Evolutionary conservation across 1,140 invertebrate species (phyloP), one percentile per base, ranked within the genome.

Genomic region (Drosophila saltans): DNA sequence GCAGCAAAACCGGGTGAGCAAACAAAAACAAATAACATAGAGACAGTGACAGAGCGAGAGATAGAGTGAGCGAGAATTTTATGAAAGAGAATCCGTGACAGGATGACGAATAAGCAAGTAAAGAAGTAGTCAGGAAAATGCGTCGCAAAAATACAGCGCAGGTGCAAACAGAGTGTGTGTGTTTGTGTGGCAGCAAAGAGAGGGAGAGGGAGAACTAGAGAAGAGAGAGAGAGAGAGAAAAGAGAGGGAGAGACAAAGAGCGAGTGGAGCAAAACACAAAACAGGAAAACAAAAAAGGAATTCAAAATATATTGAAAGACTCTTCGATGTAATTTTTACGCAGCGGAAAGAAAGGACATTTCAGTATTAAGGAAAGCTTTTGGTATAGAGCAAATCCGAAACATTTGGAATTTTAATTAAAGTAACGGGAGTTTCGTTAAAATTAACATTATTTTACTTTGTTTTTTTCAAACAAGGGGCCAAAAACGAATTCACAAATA

Each of bases 61-160:
- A 7, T 24, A 36, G 24, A 58, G 21, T 58, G 16, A 60, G 41
- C 63, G 58, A 48, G 33, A 59, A 28, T 57, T 69, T 48, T 21
- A 36, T 57, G 61, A 59, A 57, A 11, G 40, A 36, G 61, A 48
- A 57, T 45, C 41, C 10, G 28, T 63, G 62, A 62, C 64, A 80
- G 70, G 78, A 73, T 75, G 81, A 64, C 81, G 78, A 85, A 86
- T 69, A 72, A 81, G 60, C 55, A 55, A 64, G 69, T 67, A 41
- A 71, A 86, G 64, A 62, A 55, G 61, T 62, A 75, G 80, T 48
- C 45, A 72, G 57, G 75, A 86, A 85, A 85, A 81, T 85, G 82
- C 82, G 82, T 79, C 82, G 82, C 82, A 82, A 82, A 81, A 76
- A 86, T 66, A 85, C 66, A 76, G 81, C 81, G 81, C 81, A 85